Evolutionary conservation across 2,888 invertebrate genomes (phyloP).

Genomic region (Rugalucina vietnamica): DNA sequence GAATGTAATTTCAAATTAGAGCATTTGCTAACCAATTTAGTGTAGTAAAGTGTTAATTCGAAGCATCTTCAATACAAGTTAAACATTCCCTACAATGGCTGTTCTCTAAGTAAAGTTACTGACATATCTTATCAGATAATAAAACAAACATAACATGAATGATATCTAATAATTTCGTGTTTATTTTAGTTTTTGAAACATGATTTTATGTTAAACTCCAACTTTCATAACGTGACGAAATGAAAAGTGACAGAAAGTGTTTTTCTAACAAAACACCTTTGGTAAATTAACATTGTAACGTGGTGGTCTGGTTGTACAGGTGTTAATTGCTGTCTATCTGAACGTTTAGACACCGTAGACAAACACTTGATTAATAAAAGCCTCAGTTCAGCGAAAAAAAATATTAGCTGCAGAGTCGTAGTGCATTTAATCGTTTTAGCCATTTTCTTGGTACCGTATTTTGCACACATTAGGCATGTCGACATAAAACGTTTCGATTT

Average conservation of each 20-base stretch:
- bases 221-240: conserved; percentile 43
- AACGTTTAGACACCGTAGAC: background rate
- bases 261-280: background rate
- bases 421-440: no score
- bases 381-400: no score
- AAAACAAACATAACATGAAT: conserved; percentile 54
- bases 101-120: conserved; percentile 60
- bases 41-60: background rate
- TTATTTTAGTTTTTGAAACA: conserved; percentile 48
- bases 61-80: conserved; percentile 28
- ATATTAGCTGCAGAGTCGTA: no score
- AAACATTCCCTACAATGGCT: conserved; percentile 43
- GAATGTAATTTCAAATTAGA: background rate
- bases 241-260: conserved; percentile 1
- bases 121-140: conserved; percentile 44
- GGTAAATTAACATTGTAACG: background rate
- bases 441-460: no score
- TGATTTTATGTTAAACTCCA: conserved; percentile 48
- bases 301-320: background rate
- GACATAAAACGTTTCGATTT: no score
- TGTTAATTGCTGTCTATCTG: background rate
- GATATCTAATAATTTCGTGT: conserved; percentile 40
- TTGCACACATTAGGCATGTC: no score
- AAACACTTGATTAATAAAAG: no score
- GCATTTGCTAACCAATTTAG: conserved; percentile 5